Evolutionary conservation across 1,140 invertebrate genomes (phyloP).

Genomic region (Trypoxylus dichotomus): DNA sequence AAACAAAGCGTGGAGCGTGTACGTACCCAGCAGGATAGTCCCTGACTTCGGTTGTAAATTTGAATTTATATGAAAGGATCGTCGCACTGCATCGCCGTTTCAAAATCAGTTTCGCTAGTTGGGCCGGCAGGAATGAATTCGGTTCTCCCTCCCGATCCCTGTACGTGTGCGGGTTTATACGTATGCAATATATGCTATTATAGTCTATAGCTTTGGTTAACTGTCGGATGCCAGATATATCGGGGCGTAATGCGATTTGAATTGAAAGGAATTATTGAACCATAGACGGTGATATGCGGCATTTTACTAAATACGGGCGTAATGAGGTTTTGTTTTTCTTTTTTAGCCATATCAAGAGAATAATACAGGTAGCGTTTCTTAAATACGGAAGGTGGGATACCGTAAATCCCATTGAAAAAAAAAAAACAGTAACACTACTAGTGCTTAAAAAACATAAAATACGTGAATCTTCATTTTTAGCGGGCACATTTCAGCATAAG

Average conservation of each 20-base stretch:
- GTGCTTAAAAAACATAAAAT: no score
- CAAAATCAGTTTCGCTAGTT: constrained; percentile 10
- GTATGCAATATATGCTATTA: no score
- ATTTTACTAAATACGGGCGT: no score
- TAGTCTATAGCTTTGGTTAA: background rate
- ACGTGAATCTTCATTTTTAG: no score
- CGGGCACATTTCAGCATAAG: no score
- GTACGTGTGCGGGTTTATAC: background rate
- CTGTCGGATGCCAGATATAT: background rate
- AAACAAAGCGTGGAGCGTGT: constrained; percentile 16
- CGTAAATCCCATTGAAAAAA: no score
- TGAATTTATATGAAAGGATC: constrained; percentile 28
- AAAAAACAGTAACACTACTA: no score
- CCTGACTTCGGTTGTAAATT: constrained; percentile 20
- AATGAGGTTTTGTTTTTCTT: no score
- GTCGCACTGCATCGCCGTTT: background rate
- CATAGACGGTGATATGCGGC: no score
- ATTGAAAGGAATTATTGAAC: constrained; percentile 3
- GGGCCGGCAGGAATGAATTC: background rate
- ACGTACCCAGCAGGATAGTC: constrained; percentile 3
- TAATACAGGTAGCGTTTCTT: no score
- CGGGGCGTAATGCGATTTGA: background rate
- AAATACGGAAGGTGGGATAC: no score
- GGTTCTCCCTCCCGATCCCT: background rate
- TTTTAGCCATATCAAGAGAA: no score